Conservation (phyloP, 1,140 invertebrate genomes). For the Leptinotarsa lineolata region DNA sequence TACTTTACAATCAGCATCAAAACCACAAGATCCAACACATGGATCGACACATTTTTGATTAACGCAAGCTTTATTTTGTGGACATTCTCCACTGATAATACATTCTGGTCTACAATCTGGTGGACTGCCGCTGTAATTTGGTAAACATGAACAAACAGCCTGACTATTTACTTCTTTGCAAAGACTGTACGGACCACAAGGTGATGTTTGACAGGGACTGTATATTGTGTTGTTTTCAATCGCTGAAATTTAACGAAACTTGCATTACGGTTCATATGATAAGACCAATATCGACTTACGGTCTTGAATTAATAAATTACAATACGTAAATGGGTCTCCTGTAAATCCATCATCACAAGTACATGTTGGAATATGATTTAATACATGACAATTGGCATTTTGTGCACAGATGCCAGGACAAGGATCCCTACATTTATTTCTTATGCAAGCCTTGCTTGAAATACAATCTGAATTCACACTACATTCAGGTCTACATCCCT, state of each 20-base stretch:
- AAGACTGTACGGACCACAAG: conserved; percentile 70
- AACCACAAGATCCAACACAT: conserved; percentile 68
- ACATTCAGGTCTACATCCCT: conserved; percentile 60
- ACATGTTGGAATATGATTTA: conserved; percentile 63
- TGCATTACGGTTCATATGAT: conserved; percentile 20
- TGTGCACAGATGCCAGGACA: conserved; percentile 60
- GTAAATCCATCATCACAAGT: conserved; percentile 61
- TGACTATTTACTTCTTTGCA: conserved; percentile 64
- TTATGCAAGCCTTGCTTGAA: conserved; percentile 56
- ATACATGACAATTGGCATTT: conserved; percentile 62
- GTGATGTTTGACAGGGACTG: conserved; percentile 66
- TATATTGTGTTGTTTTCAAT: conserved; percentile 52
- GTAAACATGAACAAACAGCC: conserved; percentile 67
- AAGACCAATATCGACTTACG: conserved; percentile 32
- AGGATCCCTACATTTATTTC: conserved; percentile 59
- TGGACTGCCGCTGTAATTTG: conserved; percentile 65
- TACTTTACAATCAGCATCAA: conserved; percentile 67
- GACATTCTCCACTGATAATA: conserved; percentile 68
- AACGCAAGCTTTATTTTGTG: conserved; percentile 66
- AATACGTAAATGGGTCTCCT: conserved; percentile 62
- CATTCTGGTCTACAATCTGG: conserved; percentile 69
- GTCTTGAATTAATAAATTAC: conserved; percentile 47
- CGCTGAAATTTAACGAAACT: conserved; percentile 59
- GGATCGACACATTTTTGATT: conserved; percentile 70
- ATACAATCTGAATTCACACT: conserved; percentile 59